phyloP scores from a whole-genome alignment of 2,888 invertebrate species.

The Linnaemya tessellans region DNA sequence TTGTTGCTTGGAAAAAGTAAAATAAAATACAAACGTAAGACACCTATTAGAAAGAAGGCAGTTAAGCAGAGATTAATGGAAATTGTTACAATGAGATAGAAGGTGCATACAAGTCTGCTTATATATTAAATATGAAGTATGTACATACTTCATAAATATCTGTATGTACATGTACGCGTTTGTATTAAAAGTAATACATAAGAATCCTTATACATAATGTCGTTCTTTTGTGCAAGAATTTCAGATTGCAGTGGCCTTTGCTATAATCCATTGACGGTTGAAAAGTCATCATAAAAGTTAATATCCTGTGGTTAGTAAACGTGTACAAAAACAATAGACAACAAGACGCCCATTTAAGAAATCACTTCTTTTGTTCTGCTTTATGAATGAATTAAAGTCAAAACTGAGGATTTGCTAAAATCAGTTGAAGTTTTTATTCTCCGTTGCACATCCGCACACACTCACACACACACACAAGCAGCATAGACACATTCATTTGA shows the following conservation, averaged over 20 bases:
- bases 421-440: constrained; percentile 4
- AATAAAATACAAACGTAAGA: constrained; percentile 26
- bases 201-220: constrained; percentile 12
- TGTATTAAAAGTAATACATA: neutral
- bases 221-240: constrained; percentile 26
- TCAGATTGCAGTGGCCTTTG: constrained; percentile 13
- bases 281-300: constrained; percentile 74
- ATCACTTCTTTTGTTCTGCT: constrained; percentile 35
- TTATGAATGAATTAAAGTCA: constrained; percentile 66
- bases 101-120: neutral
- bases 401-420: constrained; percentile 61
- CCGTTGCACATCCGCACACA: neutral
- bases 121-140: neutral
- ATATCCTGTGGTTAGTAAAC: constrained; percentile 77
- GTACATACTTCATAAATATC: neutral
- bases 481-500: neutral
- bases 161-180: too few species aligned
- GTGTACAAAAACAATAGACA: constrained; percentile 72
- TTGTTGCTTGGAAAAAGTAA: constrained; percentile 63
- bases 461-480: neutral
- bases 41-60: constrained; percentile 28
- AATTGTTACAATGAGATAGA: constrained; percentile 20
- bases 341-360: constrained; percentile 73
- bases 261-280: constrained; percentile 19
- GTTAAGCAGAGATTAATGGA: constrained; percentile 5